These are phyloP conservation scores for Gadopsis bispinosus DNA, from an alignment of 2,797 vertebrate genomes.

Conservation along the genomic window DNA sequence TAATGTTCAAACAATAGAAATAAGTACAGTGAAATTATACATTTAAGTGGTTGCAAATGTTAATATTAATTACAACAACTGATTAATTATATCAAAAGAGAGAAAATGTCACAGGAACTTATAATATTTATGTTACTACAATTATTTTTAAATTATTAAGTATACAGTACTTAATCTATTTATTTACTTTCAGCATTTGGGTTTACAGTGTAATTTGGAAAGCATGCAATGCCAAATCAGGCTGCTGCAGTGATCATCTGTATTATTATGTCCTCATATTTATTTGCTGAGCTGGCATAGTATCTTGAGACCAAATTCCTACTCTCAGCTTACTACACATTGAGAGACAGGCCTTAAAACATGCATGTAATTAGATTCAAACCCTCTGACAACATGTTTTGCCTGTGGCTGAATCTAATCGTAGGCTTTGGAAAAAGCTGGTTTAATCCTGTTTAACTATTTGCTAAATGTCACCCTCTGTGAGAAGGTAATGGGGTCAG, in stretches of 20 bases:
- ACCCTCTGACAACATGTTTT: constrained; percentile 42
- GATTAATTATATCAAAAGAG: too few relatives aligned
- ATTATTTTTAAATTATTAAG: too few relatives aligned
- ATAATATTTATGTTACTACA: too few relatives aligned
- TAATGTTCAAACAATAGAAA: too few relatives aligned
- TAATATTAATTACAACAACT: too few relatives aligned
- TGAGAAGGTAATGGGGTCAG: constrained; percentile 49
- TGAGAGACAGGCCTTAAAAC: constrained; percentile 36
- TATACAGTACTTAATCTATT: too few relatives aligned
- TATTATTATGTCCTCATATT: background rate
- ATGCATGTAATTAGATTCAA: constrained; percentile 45
- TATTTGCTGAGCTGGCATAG: constrained; percentile 6
- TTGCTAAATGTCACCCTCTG: constrained; percentile 75
- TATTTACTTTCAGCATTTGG: too few relatives aligned
- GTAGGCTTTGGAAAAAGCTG: constrained; percentile 43
- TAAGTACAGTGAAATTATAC: too few relatives aligned
- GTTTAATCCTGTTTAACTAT: constrained; percentile 70
- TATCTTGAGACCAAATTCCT: background rate
- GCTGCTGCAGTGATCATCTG: background rate
- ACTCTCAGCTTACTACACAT: background rate
- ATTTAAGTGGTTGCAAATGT: too few relatives aligned
- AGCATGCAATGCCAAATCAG: background rate
- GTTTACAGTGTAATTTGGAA: background rate
- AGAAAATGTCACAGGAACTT: too few relatives aligned
- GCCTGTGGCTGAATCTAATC: constrained; percentile 51